A percentile compares a stretch with the other conserved stretches of the same genome.
These are phyloP conservation scores for Charina bottae DNA, from an alignment of 2,113 vertebrate genomes.

Conservation along the genomic window DNA sequence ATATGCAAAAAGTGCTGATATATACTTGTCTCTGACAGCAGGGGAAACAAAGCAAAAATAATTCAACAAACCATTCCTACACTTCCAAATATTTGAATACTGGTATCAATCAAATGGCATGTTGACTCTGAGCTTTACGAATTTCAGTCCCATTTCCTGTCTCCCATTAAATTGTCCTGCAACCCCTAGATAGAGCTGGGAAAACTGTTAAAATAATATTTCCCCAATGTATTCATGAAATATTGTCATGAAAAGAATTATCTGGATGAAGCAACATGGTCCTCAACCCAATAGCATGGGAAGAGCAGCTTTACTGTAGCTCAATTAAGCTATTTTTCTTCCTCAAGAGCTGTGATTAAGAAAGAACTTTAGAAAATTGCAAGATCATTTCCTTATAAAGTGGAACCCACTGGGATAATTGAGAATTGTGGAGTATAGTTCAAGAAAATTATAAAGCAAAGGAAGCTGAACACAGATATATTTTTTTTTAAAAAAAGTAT, in stretches of 20 bases:
- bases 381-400: neutral
- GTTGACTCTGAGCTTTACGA: neutral
- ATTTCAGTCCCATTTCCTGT: neutral
- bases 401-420: neutral
- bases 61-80: neutral
- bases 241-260: neutral
- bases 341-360: neutral
- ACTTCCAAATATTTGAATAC: neutral
- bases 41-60: neutral
- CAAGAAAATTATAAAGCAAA: neutral
- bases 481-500: neutral
- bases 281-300: neutral
- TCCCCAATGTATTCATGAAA: neutral
- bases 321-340: neutral
- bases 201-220: neutral
- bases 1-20: neutral
- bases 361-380: neutral
- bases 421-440: neutral
- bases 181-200: neutral
- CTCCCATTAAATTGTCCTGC: neutral
- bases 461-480: neutral
- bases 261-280: neutral
- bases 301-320: neutral
- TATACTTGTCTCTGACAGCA: neutral
- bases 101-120: neutral